Conservation (phyloP, 2,797 vertebrate species). For the Gallirallus australis region DNA sequence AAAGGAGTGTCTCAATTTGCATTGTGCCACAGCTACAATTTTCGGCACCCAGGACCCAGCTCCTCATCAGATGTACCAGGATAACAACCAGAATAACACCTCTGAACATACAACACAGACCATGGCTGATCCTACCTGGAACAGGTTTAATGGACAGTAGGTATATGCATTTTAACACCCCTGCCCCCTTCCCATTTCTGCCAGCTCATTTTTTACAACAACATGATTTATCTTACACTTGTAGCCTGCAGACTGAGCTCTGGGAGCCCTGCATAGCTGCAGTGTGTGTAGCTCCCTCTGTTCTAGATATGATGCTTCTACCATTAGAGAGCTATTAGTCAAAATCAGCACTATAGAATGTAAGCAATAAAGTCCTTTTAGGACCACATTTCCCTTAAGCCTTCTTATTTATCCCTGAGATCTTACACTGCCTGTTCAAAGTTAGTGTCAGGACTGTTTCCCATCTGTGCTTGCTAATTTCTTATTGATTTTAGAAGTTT, state of each 20-base stretch:
- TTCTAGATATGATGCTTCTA: neutral
- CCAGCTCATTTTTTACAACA: neutral
- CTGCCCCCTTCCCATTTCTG: neutral
- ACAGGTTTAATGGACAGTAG: neutral
- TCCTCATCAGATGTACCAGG: neutral
- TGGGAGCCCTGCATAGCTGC: neutral
- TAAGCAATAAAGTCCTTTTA: neutral
- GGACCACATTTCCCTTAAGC: neutral
- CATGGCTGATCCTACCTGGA: neutral
- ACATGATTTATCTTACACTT: neutral
- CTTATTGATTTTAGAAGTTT: neutral
- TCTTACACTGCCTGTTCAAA: neutral
- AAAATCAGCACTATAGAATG: neutral
- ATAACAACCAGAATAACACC: neutral
- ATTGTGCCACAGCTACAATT: fast-evolving
- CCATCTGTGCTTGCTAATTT: neutral
- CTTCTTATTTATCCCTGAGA: neutral
- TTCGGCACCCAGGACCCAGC: neutral
- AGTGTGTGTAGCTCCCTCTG: neutral
- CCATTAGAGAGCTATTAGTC: neutral
- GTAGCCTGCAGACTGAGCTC: neutral
- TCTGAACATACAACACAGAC: neutral
- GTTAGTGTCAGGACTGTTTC: conserved; percentile 4
- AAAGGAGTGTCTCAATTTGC: neutral
- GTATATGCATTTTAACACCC: neutral